phyloP scores from a whole-genome alignment of 1,140 invertebrate species.

The Drosophila carrolli region DNA sequence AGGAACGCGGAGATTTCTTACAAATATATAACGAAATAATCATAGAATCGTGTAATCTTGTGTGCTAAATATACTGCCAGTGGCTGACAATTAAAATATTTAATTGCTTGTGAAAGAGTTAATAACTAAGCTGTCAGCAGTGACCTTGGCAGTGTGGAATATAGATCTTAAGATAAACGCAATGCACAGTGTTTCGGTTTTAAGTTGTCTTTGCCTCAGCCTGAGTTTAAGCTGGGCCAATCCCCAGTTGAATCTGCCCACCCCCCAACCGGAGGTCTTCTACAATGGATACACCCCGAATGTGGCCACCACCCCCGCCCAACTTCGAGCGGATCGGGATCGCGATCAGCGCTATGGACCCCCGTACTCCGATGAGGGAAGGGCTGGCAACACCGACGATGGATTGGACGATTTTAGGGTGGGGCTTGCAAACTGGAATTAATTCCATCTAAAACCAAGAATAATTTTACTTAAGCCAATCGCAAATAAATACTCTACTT shows the following conservation, averaged over 20 bases:
- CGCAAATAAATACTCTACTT: no score
- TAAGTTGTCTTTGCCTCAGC: conserved; percentile 29
- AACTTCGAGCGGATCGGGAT: conserved; percentile 67
- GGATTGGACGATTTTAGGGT: conserved; percentile 79
- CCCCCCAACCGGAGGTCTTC: conserved; percentile 71
- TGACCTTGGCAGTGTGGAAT: conserved; percentile 69
- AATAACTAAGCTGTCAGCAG: conserved; percentile 44
- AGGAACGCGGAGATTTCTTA: not conserved
- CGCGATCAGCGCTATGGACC: conserved; percentile 78
- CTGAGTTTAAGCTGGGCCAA: conserved; percentile 27
- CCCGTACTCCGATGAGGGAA: conserved; percentile 66
- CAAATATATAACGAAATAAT: not conserved
- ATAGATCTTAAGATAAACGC: conserved; percentile 62
- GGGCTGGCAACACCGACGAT: conserved; percentile 55
- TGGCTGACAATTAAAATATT: conserved; percentile 57
- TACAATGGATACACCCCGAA: conserved; percentile 78
- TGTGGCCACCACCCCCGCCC: conserved; percentile 70
- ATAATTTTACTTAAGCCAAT: no score
- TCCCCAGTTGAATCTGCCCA: conserved; percentile 86
- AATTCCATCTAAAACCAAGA: not conserved
- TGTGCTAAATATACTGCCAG: conserved; percentile 31
- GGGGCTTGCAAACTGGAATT: conserved; percentile 23
- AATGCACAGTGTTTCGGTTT: conserved; percentile 43
- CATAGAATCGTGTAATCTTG: conserved; percentile 9
- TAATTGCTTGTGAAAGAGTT: conserved; percentile 77